These are phyloP conservation scores for Drosophila ezoana DNA, from an alignment of 2,888 invertebrate genomes.

Conservation along the genomic window DNA sequence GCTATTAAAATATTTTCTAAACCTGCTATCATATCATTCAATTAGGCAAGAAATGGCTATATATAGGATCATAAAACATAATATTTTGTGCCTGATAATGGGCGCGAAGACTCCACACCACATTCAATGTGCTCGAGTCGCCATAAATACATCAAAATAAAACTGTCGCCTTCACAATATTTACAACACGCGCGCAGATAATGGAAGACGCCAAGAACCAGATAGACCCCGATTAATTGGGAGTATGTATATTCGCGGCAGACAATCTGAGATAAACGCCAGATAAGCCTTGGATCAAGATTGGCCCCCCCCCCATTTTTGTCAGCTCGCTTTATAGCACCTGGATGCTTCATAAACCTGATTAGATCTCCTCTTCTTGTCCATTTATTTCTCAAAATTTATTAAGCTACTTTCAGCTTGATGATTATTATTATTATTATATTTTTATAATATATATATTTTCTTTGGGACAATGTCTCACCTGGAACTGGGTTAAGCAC, in stretches of 20 bases:
- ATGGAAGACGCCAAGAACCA: conserved; percentile 58
- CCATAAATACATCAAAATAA: conserved; percentile 80
- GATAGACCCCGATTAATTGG: conserved; percentile 32
- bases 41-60: conserved; percentile 77
- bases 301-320: conserved; percentile 23
- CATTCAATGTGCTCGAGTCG: conserved; percentile 46
- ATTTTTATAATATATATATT: background rate
- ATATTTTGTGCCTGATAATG: conserved; percentile 63
- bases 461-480: conserved; percentile 11
- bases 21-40: conserved; percentile 76
- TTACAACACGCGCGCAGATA: conserved; percentile 68
- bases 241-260: conserved; percentile 36
- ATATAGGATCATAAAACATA: conserved; percentile 76
- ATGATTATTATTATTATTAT: conserved; percentile 20
- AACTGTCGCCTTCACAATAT: conserved; percentile 71
- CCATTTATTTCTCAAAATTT: conserved; percentile 26
- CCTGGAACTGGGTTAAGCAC: conserved; percentile 62
- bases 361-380: conserved; percentile 41
- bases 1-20: conserved; percentile 78
- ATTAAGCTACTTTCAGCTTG: conserved; percentile 34
- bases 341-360: conserved; percentile 72
- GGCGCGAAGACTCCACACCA: conserved; percentile 46
- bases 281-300: conserved; percentile 67
- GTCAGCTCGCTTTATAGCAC: conserved; percentile 27
- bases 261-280: conserved; percentile 68